Base-by-base conservation (phyloP, 2,888 invertebrate species). In the Bembecia ichneumoniformis region DNA sequence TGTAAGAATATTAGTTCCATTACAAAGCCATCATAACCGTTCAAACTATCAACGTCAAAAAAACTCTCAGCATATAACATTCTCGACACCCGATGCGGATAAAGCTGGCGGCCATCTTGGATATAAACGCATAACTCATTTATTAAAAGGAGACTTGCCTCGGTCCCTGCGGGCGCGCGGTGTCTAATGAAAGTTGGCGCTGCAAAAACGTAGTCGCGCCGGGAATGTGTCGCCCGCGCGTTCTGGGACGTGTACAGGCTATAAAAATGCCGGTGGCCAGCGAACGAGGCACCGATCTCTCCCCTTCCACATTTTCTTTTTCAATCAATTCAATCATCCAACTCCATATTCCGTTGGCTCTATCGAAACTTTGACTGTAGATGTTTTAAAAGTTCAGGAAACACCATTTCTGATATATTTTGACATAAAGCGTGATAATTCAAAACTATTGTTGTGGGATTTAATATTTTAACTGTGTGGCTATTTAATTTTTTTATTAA, bases 181-280 rank as follows among this genome's bases (percentile, higher is more conserved):
- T 76, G 75, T 80, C 82, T 81, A 84, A 83, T 83, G 82, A 79
- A 82, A 82, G 80, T 80, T 80, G 80, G 76, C 74, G 72, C 71
- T 71, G 77, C 82, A 86, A 86, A 86, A 86, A 86, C 82, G 75
- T 74, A 72, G 77, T 71, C 71, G 69, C 77, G 82, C 62, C 69
- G 72, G 70, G 86, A 83, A 86, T 86, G 86, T 84, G 84, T 86
- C 82, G 82, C 80, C 77, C 68, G 74, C 77, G 84, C 82, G 82
- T 77, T 77, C 74, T 75, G 76, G 67, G 73, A 77, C 81, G 78
- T 75, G 81, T 76, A 84, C 82, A 77, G 79, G 74, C 82, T 77
- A 83, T 84, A 86, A 82, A 86, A 84, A 86, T 82, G 81, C 82
- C 83, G 71, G 68, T 71, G 69, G 68, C 72, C 65, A 68, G 64